These are phyloP conservation scores for Chrysolophus pictus DNA, from an alignment of 2,797 vertebrate species.

Conservation along the genomic window DNA sequence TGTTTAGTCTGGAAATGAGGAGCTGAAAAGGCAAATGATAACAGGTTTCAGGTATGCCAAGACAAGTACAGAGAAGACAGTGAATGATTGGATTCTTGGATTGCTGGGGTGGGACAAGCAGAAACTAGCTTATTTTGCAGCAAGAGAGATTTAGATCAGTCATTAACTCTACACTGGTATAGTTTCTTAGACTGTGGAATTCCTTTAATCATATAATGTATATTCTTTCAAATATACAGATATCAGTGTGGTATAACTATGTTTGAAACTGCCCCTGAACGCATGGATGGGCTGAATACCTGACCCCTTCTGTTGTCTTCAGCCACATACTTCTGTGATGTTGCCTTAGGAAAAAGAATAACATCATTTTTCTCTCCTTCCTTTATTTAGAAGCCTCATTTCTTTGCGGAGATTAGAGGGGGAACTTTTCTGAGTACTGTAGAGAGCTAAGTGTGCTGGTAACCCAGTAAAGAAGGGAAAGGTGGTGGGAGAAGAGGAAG, in stretches of 20 bases:
- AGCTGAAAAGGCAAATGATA: slow-evolving; percentile 17
- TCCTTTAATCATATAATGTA: neutral
- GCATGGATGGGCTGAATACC: neutral
- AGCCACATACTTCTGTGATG: neutral
- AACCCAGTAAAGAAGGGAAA: neutral
- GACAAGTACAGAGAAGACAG: neutral
- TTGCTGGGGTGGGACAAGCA: neutral
- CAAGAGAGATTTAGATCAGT: neutral
- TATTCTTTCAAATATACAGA: neutral
- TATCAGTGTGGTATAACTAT: accelerated
- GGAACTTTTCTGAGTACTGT: neutral
- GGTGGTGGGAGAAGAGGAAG: neutral
- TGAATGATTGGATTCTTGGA: neutral
- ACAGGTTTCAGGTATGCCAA: neutral
- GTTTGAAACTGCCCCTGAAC: neutral
- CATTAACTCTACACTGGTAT: neutral
- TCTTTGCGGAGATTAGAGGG: neutral
- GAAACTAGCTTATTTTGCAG: neutral
- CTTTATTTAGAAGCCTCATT: neutral
- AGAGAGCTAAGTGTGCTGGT: neutral
- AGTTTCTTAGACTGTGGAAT: neutral
- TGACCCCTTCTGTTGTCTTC: neutral
- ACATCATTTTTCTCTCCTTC: neutral
- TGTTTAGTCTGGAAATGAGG: slow-evolving; percentile 56
- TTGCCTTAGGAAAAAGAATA: neutral